These are phyloP conservation scores for Nephila pilipes DNA, from an alignment of 1,140 invertebrate species.

Conservation along the genomic window DNA sequence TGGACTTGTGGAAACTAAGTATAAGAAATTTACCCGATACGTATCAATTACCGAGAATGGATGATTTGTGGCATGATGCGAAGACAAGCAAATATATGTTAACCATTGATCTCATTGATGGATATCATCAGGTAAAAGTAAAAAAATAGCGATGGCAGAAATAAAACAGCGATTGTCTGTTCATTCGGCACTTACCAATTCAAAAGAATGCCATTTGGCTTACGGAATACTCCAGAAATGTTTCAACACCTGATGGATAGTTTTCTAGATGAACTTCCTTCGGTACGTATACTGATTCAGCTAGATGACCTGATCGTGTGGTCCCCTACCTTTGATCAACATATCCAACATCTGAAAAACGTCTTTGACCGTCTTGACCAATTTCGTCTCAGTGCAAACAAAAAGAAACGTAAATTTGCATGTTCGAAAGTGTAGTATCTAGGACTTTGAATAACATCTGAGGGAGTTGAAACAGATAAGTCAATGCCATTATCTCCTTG, in stretches of 20 bases:
- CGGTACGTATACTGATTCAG: no score
- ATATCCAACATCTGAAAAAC: no score
- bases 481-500: conserved; percentile 31
- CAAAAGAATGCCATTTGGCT: conserved; percentile 81
- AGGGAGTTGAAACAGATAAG: conserved; percentile 41
- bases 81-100: conserved; percentile 75
- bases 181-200: conserved; percentile 80
- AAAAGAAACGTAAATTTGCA: no score
- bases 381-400: conserved; percentile 79
- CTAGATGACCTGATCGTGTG: no score
- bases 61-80: no score
- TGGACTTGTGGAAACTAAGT: conserved; percentile 83
- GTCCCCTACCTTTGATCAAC: no score
- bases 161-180: background rate
- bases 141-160: conserved; percentile 59
- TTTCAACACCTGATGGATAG: conserved; percentile 81
- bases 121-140: conserved; percentile 82
- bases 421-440: no score
- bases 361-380: no score
- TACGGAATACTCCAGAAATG: conserved; percentile 80
- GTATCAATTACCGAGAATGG: conserved; percentile 83
- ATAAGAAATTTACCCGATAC: conserved; percentile 81
- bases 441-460: no score
- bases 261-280: no score
- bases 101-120: conserved; percentile 77